A percentile compares a stretch with the other conserved stretches of the same genome.
Evolutionary conservation across 1,140 invertebrate species (phyloP).

Genomic region (Drosophila nebulosa): DNA sequence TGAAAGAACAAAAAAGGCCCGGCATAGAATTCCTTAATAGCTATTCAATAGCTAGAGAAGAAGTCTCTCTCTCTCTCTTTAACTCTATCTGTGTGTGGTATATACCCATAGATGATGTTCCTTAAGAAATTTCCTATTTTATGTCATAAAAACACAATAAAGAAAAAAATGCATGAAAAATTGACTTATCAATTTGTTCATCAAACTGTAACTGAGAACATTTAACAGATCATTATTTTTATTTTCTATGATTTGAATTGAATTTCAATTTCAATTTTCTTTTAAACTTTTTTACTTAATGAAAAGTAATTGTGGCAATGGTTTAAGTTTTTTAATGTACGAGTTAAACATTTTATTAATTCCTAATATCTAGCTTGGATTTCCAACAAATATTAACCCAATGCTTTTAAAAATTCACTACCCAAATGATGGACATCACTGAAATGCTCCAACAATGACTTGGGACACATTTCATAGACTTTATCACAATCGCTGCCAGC

Average conservation of each 20-base stretch:
- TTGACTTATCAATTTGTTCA: no score
- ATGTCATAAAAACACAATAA: no score
- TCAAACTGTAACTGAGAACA: no score
- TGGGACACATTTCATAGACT: constrained; percentile 84
- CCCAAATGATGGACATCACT: constrained; percentile 62
- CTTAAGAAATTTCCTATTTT: no score
- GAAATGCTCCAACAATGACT: constrained; percentile 82
- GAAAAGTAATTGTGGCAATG: no score
- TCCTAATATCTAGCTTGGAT: neutral
- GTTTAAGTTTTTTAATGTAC: no score
- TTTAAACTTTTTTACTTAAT: no score
- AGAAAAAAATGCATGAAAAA: no score
- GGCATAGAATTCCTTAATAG: neutral
- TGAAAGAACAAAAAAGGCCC: neutral
- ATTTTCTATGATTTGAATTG: no score
- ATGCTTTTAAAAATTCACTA: constrained; percentile 55
- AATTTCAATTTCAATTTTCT: no score
- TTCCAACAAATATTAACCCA: constrained; percentile 11
- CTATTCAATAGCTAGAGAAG: neutral
- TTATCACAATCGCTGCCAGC: constrained; percentile 82
- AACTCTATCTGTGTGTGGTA: constrained; percentile 1
- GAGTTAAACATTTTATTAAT: neutral
- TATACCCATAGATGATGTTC: constrained; percentile 4
- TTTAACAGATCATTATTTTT: no score
- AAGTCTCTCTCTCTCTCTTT: no score